Conservation (phyloP, 2,888 invertebrate genomes). For the Barypeithes pellucidus region DNA sequence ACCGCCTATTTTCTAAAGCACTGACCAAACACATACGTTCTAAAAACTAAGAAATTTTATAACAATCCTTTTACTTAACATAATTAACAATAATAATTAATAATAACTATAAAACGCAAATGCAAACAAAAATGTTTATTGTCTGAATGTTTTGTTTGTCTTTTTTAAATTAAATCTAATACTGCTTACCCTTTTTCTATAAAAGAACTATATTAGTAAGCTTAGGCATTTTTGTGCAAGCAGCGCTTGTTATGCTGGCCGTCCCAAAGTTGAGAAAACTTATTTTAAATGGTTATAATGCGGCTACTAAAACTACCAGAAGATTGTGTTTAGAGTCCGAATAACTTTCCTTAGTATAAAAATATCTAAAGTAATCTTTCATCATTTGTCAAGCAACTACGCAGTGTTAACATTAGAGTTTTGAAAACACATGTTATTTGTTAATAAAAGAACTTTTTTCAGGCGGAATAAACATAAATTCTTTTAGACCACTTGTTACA, state of each 20-base stretch:
- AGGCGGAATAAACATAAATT: no score
- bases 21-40: conserved; percentile 45
- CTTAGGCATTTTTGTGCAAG: conserved; percentile 25
- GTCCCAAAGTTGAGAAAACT: no score
- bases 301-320: no score
- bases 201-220: conserved; percentile 28
- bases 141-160: conserved; percentile 53
- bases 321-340: no score
- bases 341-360: no score
- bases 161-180: conserved; percentile 50
- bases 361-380: no score
- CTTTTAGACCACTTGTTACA: no score
- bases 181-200: conserved; percentile 43
- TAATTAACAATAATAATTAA: conserved; percentile 32
- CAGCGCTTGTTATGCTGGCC: neutral
- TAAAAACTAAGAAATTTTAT: conserved; percentile 40
- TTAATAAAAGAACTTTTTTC: no score
- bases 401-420: no score
- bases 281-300: no score
- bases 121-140: conserved; percentile 46
- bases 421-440: no score
- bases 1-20: conserved; percentile 48
- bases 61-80: conserved; percentile 44
- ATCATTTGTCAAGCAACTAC: no score
- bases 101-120: conserved; percentile 30